Evolutionary conservation across 2,888 invertebrate genomes (phyloP).

Genomic region (Rutpela maculata): DNA sequence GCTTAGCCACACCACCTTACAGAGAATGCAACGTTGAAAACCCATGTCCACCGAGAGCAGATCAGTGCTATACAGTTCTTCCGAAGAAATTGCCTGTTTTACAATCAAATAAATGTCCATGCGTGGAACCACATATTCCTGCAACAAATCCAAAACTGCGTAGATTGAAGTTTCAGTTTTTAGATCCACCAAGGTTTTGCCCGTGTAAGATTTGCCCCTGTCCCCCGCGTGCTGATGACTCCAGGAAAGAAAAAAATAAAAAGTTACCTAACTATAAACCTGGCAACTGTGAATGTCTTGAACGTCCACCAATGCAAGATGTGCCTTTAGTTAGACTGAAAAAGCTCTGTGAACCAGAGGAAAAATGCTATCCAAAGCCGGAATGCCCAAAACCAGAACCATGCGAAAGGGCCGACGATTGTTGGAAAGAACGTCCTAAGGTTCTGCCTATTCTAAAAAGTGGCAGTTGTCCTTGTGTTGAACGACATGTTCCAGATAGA

Average conservation of each 20-base stretch:
- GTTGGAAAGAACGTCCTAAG: too few species aligned
- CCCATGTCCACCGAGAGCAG: slow-evolving; percentile 52
- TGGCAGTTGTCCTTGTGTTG: too few species aligned
- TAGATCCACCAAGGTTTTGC: slow-evolving; percentile 53
- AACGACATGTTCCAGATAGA: too few species aligned
- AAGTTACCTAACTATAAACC: slow-evolving; percentile 46
- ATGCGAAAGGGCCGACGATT: too few species aligned
- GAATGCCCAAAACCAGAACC: too few species aligned
- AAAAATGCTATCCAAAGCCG: too few species aligned
- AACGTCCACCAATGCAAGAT: slow-evolving; percentile 47
- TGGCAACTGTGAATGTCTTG: slow-evolving; percentile 48
- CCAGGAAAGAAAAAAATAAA: background rate
- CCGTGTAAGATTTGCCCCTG: slow-evolving; percentile 28
- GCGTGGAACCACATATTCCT: slow-evolving; percentile 53
- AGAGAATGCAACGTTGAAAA: slow-evolving; percentile 33
- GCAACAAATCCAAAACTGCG: slow-evolving; percentile 49
- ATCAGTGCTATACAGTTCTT: slow-evolving; percentile 46
- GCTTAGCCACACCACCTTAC: slow-evolving; percentile 40
- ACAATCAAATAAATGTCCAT: slow-evolving; percentile 48
- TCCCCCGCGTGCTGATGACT: slow-evolving; percentile 33
- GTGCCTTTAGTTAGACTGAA: slow-evolving; percentile 35
- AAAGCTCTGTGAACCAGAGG: slow-evolving; percentile 22
- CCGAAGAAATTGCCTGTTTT: slow-evolving; percentile 56
- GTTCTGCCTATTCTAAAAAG: too few species aligned
- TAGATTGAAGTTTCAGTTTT: slow-evolving; percentile 51